Conservation (phyloP, 2,888 invertebrate species). For the Plebejus anna region DNA sequence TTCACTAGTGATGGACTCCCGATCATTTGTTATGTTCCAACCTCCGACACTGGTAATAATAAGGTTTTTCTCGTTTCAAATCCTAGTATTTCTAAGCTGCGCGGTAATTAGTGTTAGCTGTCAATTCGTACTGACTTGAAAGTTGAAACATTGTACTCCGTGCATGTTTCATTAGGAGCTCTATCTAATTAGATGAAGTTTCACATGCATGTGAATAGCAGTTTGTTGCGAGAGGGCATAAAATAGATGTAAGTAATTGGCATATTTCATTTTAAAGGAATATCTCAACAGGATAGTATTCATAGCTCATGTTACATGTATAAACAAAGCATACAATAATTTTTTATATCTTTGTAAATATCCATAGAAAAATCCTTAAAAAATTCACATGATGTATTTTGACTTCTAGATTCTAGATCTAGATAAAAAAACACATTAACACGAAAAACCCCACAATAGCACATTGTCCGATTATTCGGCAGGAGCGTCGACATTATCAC, state of each 20-base stretch:
- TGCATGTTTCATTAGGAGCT: slow-evolving; percentile 12
- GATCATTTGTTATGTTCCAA: slow-evolving; percentile 70
- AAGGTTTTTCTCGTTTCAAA: slow-evolving; percentile 43
- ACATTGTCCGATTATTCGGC: no score
- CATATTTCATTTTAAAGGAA: neutral
- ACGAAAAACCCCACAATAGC: no score
- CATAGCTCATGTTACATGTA: no score
- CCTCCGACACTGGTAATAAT: slow-evolving; percentile 64
- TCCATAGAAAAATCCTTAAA: no score
- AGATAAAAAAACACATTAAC: no score
- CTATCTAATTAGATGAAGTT: slow-evolving; percentile 22
- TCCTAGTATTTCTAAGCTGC: slow-evolving; percentile 36
- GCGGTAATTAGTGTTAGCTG: slow-evolving; percentile 23
- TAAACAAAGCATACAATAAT: no score
- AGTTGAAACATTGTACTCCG: slow-evolving; percentile 17
- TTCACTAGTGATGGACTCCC: slow-evolving; percentile 65
- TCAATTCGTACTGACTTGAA: slow-evolving; percentile 21
- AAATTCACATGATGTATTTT: no score
- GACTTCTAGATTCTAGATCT: no score
- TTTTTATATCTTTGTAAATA: no score
- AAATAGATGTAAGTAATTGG: neutral
- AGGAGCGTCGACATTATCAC: no score
- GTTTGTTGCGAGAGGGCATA: neutral
- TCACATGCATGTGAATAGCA: slow-evolving; percentile 1
- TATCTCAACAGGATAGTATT: no score